Evolutionary conservation across 2,888 invertebrate species (phyloP), one percentile per base, ranked within the genome.

Genomic region (Tryphoninae sp.): DNA sequence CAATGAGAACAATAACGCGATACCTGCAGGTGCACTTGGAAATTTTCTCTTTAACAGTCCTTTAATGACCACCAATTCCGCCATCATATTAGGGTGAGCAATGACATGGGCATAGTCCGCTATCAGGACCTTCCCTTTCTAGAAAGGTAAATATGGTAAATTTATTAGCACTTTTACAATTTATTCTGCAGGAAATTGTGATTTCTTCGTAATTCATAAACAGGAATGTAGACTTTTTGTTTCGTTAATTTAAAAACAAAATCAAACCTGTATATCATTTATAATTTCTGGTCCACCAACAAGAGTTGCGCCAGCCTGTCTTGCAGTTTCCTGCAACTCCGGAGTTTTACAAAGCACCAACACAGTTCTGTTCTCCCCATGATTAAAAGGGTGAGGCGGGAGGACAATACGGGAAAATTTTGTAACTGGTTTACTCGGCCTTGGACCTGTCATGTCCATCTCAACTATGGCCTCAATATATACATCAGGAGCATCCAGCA

Each of bases 31-130:
- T 0, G 94, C 92, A 86, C n/a, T 84, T 16, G 98, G 98, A 91
- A 97, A 97, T 86, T 94, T 95, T 82, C 93, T 94, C 88, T 96
- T 97, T 93, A 98, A 93, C 61, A 97, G 89, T 1, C 97, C 97
- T 83, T 97, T 94, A 77, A 98, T 93, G 0, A 94, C 93, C 1
- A 96, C 94, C 51, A 98, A 89, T 71, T 97, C 97, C 0, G 96
- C 94, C 67, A 97, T 90, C 82, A 97, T 96, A 89, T 96, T 95
- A 0, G 96, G 95, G 92, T 97, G 96, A 0, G 96, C 96, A 13
- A 98, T 92, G 7, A 96, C 89, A 88, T 94, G 95, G 86, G 96
- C 95, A 89, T 95, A 97, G 84, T 97, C 96, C 3, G 93, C 92
- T 1, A 95, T 87, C 76, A 93, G 92, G 2, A 96, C 88, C 84